These are phyloP conservation scores for Caenorhabditis virilis DNA, from an alignment of 2,888 invertebrate genomes.

Conservation along the genomic window DNA sequence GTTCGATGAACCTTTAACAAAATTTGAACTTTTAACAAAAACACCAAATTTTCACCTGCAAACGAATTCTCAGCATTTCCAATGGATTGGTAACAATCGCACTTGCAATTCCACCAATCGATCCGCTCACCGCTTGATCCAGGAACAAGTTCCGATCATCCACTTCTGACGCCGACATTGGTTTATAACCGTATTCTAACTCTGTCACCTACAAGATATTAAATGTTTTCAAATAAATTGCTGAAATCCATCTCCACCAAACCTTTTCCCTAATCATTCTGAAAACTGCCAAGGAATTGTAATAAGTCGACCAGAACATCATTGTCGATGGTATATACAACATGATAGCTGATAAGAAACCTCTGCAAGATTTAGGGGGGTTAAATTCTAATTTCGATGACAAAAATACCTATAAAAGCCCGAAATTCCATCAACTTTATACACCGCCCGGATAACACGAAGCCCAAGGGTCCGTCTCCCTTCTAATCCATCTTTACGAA, in stretches of 20 bases:
- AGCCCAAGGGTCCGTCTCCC: constrained; percentile 58
- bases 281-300: constrained; percentile 51
- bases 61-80: constrained; percentile 60
- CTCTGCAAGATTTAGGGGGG: constrained; percentile 39
- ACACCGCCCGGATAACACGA: constrained; percentile 63
- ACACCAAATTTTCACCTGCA: constrained; percentile 42
- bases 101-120: constrained; percentile 58
- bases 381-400: background rate
- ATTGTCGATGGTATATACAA: constrained; percentile 65
- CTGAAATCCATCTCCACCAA: too few species aligned
- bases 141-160: constrained; percentile 54
- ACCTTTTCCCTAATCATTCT: constrained; percentile 43
- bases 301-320: constrained; percentile 67
- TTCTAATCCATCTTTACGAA: constrained; percentile 53
- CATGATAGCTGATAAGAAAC: constrained; percentile 62
- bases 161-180: constrained; percentile 36
- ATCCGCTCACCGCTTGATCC: constrained; percentile 59
- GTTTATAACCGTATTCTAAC: constrained; percentile 36
- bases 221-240: too few species aligned
- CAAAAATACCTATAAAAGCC: constrained; percentile 60
- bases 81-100: constrained; percentile 63
- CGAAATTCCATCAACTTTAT: constrained; percentile 61
- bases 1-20: constrained; percentile 60
- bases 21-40: background rate
- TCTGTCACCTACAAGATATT: constrained; percentile 33